Base-by-base conservation (phyloP, 2,113 vertebrate species). In the Chauna torquata region DNA sequence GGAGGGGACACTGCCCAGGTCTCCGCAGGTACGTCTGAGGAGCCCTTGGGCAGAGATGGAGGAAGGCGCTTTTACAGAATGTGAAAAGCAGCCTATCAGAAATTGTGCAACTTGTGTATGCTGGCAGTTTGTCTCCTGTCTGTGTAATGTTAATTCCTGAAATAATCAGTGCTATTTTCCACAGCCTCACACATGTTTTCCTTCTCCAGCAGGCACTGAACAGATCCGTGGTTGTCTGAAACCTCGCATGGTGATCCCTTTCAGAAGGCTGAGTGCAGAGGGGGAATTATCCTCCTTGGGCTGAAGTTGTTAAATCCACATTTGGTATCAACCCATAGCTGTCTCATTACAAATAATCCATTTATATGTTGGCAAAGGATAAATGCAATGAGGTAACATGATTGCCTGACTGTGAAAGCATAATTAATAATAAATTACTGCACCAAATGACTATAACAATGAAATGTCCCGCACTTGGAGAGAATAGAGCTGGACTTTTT, bases 101-200 rank as follows among this genome's bases (percentile, higher is more conserved):
- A 93, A 59, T 22, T 14, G 7, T 18, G 22, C 65, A 64, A 47
- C 72, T 86, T 62, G 66, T 69, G 50, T 34, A 47, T 4, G 3
- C 20, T 8, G 66, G 69, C 49, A 93, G 34, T 13, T 81, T 55
- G 27, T 42, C 45, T 77, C 59, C 28, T 50, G 76, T 68, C 74
- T 55, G 65, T 50, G 24, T 57, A 55, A 42, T 10, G 28, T 62
- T 78, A 70, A 76, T 91, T 88, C 50, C 83, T 68, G 70, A 81
- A 91, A 83, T 62, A 92, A 83, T 74, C 50, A 61, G 83, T 38
- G 59, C 32, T 52, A 40, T 91, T 95, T 96, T 74, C 59, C 80
- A 86, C 50, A 74, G 76, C 23, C 64, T 77, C 82, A 62, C 69
- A 66, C 30, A 10, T 6, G 16, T 92, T 78, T 49, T 64, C 19